Evolutionary conservation across 2,797 vertebrate species (phyloP), one percentile per base, ranked within the genome.

Genomic region (Manis javanica): DNA sequence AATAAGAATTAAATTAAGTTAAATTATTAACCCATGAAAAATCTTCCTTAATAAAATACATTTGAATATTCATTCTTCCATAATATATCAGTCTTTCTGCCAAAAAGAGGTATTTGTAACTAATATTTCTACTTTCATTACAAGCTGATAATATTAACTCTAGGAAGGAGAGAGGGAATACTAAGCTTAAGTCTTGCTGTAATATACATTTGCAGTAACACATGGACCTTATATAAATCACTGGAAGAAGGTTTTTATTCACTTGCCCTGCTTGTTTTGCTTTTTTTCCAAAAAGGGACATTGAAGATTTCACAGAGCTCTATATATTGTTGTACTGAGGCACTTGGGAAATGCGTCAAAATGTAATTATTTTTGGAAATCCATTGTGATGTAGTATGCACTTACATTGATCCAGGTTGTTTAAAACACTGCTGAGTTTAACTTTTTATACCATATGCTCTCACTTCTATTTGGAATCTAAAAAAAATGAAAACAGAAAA

Each of bases 1-100:
- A 87, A 88, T 49, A 61, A 15, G 26, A 89, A 66, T 74, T 78
- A 74, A 24, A 88, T 63, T 91, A 93, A 78, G 61, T 88, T 13
- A 63, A 93, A 79, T 53, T 75, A 88, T 93, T 53, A 57, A 61
- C 11, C 39, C 59, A 85, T 46, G 29, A 55, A 90, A 53, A 91
- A 57, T 23, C 21, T 85, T 84, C 21, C 34, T 88, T 91, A 84
- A 75, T 53, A 84, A 49, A 59, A 75, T 59, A 66, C 59, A 71
- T 63, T 24, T 85, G 15, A 74, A 81, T 87, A 77, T 92, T 59
- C 7, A 87, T 74, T 94, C 42, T 87, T 92, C 37, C 12, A 46
- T 74, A 74, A 64, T 42, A 31, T 59, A 71, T 8, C 10, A 72
- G 13, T 53, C 2, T 87, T 87, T 61, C n/a, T 79, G 7, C 15